phyloP scores from a whole-genome alignment of 2,113 vertebrate species.

The Cebidichthys violaceus region DNA sequence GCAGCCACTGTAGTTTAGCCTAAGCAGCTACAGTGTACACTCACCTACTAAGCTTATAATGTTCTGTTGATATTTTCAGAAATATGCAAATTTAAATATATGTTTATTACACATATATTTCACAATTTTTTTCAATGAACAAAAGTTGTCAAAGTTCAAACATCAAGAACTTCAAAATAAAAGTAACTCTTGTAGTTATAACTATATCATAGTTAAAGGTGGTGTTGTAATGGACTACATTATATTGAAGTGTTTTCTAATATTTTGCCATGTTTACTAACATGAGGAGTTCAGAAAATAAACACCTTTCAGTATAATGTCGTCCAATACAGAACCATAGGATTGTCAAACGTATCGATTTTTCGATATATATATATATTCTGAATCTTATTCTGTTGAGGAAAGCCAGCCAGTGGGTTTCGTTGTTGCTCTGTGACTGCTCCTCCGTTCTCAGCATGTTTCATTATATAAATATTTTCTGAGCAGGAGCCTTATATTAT shows the following conservation, averaged over 20 bases:
- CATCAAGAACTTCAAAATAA: too few species aligned
- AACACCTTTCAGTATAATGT: background rate
- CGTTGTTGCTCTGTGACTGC: constrained; percentile 3
- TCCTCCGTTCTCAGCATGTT: constrained; percentile 36
- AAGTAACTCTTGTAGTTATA: too few species aligned
- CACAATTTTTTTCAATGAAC: too few species aligned
- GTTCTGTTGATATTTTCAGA: background rate
- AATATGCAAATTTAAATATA: background rate
- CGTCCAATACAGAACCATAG: background rate
- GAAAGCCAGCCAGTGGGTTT: background rate
- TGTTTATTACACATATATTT: too few species aligned
- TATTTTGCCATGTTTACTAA: background rate
- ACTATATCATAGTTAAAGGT: background rate
- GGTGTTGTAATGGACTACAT: background rate
- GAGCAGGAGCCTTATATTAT: constrained; percentile 42
- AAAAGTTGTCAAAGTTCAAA: too few species aligned
- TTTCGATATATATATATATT: background rate
- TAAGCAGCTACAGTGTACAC: background rate
- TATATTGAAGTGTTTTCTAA: background rate
- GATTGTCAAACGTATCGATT: background rate
- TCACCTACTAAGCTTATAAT: background rate
- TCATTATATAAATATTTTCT: constrained; percentile 65
- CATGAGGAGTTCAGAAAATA: background rate
- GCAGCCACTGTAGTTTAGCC: too few species aligned
- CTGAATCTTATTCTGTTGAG: background rate